Percentiles rank a stretch among this genome's conserved stretches.
Conservation (phyloP, 2,797 vertebrate species). For the Melanotaenia parkinsoni region DNA sequence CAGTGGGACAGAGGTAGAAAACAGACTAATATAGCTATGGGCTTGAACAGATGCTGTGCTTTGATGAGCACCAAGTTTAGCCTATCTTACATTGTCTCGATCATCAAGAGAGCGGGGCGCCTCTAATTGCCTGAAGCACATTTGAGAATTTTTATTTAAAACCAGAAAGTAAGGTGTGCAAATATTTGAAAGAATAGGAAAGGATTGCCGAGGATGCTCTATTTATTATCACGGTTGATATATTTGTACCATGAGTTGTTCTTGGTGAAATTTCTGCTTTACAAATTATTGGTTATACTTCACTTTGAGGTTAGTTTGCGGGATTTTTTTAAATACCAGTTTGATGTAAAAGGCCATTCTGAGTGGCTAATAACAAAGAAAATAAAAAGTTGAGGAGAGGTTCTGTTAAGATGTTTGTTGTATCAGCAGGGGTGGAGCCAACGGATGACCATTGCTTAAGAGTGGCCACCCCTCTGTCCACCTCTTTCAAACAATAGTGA, state of each 20-base stretch:
- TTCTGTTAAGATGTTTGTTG: too few species aligned
- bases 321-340: neutral
- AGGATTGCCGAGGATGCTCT: neutral
- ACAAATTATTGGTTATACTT: neutral
- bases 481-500: too few species aligned
- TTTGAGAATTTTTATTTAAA: constrained; percentile 27
- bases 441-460: too few species aligned
- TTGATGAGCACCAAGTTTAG: constrained; percentile 73
- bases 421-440: too few species aligned
- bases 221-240: neutral
- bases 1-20: constrained; percentile 52
- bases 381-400: too few species aligned
- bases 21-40: constrained; percentile 55
- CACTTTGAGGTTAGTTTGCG: neutral
- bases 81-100: constrained; percentile 48
- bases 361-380: too few species aligned
- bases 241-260: neutral
- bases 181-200: constrained; percentile 4
- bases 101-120: constrained; percentile 49
- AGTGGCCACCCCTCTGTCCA: too few species aligned
- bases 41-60: constrained; percentile 75
- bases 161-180: neutral
- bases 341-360: neutral
- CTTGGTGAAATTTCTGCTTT: neutral
- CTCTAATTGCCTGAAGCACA: constrained; percentile 47